These are phyloP conservation scores for Australoheros facetus DNA, from an alignment of 2,797 vertebrate species.

Conservation along the genomic window DNA sequence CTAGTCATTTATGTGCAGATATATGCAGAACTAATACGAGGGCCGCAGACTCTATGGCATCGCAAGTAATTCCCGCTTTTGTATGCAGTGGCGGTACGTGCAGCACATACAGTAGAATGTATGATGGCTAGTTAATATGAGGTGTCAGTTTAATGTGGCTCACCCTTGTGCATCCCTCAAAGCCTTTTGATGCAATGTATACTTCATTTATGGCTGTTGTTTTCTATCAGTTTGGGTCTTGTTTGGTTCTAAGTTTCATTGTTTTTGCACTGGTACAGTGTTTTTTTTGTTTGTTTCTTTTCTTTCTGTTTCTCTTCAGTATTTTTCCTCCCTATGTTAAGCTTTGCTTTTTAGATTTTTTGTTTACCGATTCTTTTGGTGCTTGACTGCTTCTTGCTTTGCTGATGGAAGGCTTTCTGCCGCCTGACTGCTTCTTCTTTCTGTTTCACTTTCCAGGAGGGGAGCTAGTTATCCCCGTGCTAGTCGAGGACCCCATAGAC, in stretches of 20 bases:
- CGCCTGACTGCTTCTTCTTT: constrained; percentile 57
- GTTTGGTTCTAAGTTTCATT: constrained; percentile 78
- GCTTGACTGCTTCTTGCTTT: constrained; percentile 64
- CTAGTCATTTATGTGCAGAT: constrained; percentile 24
- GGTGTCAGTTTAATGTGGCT: constrained; percentile 65
- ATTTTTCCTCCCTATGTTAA: constrained; percentile 61
- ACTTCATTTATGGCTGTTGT: constrained; percentile 75
- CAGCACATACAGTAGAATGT: not conserved
- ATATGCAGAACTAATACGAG: constrained; percentile 19
- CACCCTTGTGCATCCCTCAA: constrained; percentile 77
- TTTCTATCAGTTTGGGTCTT: constrained; percentile 77
- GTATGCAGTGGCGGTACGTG: not conserved
- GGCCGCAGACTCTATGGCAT: not conserved
- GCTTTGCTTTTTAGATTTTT: constrained; percentile 74
- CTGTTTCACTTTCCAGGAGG: constrained; percentile 90
- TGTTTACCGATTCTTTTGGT: constrained; percentile 53
- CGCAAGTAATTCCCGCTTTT: not conserved
- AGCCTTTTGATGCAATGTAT: constrained; percentile 84
- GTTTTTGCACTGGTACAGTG: constrained; percentile 79
- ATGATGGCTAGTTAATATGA: not conserved
- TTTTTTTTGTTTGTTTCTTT: constrained; percentile 59
- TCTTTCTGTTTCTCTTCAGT: constrained; percentile 52
- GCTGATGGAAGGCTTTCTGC: constrained; percentile 21
- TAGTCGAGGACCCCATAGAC: constrained; percentile 99
- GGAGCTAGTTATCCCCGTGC: constrained; percentile 98